A percentile compares a stretch with the other conserved stretches of the same genome.
These are phyloP conservation scores for Cerastis leucographa DNA, from an alignment of 2,888 invertebrate species.

Conservation along the genomic window DNA sequence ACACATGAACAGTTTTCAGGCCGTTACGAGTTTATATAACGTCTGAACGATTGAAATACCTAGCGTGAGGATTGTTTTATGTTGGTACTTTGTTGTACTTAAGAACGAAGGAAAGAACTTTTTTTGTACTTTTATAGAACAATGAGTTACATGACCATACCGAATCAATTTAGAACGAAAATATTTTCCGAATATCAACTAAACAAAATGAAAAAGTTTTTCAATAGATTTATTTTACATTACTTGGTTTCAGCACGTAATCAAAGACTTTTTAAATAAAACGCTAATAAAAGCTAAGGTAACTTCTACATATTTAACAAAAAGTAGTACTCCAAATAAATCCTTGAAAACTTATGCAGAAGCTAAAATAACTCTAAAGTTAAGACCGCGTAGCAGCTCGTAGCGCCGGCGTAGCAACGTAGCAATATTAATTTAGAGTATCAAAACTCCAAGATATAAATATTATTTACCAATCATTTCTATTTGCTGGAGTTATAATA, in stretches of 20 bases:
- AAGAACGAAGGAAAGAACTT: neutral
- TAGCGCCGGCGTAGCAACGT: conserved; percentile 63
- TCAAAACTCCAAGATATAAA: neutral
- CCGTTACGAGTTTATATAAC: conserved; percentile 64
- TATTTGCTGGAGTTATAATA: neutral
- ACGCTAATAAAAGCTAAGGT: neutral
- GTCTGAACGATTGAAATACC: conserved; percentile 30
- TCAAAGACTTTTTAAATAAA: neutral
- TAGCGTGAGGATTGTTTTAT: conserved; percentile 14
- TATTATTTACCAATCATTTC: neutral
- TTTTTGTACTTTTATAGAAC: neutral
- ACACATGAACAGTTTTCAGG: conserved; percentile 64
- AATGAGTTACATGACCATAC: neutral
- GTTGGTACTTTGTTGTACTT: neutral
- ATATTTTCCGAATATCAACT: too few species aligned
- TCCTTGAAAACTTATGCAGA: neutral
- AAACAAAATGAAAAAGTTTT: neutral
- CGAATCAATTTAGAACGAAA: neutral
- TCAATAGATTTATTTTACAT: neutral
- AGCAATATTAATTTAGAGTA: conserved; percentile 40
- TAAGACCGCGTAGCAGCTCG: conserved; percentile 62
- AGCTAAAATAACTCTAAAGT: conserved; percentile 1
- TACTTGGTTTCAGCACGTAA: neutral
- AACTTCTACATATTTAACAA: neutral
- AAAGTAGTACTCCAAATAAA: neutral